Percentiles rank a stretch among this genome's conserved stretches.
Evolutionary conservation across 2,797 vertebrate genomes (phyloP).

Genomic region (Falco naumanni): DNA sequence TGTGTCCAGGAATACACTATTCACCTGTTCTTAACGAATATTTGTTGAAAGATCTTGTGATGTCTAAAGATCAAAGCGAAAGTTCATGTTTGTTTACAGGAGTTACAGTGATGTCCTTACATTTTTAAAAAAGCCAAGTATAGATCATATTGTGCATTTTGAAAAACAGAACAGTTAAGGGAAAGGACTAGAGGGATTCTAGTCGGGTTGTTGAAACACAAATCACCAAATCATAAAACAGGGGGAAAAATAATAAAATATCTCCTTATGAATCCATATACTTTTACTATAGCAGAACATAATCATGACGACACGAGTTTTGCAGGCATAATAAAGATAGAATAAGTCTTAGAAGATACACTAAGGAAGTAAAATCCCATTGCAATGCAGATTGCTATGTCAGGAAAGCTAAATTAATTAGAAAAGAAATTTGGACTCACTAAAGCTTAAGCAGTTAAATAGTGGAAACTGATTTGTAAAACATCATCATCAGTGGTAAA

Average conservation of each 20-base stretch:
- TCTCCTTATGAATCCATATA: not conserved
- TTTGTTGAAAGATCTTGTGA: not conserved
- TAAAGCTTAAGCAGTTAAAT: not conserved
- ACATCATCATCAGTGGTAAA: not conserved
- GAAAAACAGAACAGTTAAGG: not conserved
- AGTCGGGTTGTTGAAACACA: not conserved
- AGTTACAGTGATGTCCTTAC: not conserved
- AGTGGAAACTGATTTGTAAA: slow-evolving; percentile 21
- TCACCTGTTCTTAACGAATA: not conserved
- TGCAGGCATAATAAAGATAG: not conserved
- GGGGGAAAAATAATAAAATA: not conserved
- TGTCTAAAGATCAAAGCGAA: not conserved
- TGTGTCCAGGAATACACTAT: not conserved
- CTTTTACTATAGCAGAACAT: not conserved
- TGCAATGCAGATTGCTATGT: slow-evolving; percentile 35
- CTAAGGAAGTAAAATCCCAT: slow-evolving; percentile 52
- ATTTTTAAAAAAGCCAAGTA: not conserved
- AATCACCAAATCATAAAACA: slow-evolving; percentile 22
- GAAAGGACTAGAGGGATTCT: not conserved
- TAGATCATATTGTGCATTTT: not conserved
- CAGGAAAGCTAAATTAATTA: slow-evolving; percentile 43
- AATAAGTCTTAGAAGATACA: slow-evolving; percentile 50
- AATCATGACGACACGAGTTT: slow-evolving; percentile 22
- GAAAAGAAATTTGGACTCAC: not conserved
- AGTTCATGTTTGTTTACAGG: not conserved